Percentiles rank a stretch among this genome's conserved stretches.
Conservation (phyloP, 2,113 vertebrate species). For the Elgaria multicarinata region DNA sequence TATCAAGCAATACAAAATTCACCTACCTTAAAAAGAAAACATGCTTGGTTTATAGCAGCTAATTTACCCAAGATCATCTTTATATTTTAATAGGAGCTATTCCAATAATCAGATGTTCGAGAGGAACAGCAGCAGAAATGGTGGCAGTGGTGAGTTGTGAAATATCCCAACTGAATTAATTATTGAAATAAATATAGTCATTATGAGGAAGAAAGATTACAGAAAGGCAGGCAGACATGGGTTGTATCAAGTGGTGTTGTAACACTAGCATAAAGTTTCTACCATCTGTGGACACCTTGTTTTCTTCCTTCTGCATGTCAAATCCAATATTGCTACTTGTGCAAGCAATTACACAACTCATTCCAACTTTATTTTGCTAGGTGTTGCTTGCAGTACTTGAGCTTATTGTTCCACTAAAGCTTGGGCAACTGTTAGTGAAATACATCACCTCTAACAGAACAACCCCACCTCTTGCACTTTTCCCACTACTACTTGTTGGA, state of each 20-base stretch:
- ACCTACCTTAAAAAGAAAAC: background rate
- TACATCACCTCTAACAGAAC: background rate
- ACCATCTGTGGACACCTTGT: background rate
- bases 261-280: no score
- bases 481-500: background rate
- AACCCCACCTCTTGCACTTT: background rate
- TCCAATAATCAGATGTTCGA: conserved; percentile 96
- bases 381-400: background rate
- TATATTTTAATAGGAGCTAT: conserved; percentile 87
- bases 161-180: background rate
- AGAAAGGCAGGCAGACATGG: background rate
- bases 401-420: background rate
- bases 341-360: background rate
- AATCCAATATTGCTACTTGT: background rate
- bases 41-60: conserved; percentile 31
- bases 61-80: conserved; percentile 21
- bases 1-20: background rate
- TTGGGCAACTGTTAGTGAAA: background rate
- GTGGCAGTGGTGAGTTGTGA: conserved; percentile 91
- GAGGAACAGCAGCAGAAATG: conserved; percentile 99
- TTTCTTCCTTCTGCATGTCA: background rate
- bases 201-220: background rate
- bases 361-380: background rate
- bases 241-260: background rate
- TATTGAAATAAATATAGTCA: conserved; percentile 32